A percentile compares a stretch with the other conserved stretches of the same genome.
Conservation (phyloP, 2,797 vertebrate species). For the Alca torda region DNA sequence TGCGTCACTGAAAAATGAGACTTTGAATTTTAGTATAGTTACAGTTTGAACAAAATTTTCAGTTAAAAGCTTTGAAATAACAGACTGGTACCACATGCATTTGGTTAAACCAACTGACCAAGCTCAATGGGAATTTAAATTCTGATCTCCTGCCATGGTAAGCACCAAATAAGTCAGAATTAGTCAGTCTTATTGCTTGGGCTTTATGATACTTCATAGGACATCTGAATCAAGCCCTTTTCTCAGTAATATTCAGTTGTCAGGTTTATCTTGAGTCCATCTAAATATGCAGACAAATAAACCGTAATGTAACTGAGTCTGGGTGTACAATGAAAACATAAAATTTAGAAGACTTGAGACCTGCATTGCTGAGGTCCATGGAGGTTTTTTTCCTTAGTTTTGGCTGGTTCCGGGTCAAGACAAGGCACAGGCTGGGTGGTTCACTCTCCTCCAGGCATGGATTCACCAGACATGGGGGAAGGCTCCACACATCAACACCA, state of each 20-base stretch:
- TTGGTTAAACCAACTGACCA: accelerated
- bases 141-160: neutral
- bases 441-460: neutral
- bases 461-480: neutral
- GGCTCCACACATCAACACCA: accelerated
- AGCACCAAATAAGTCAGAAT: neutral
- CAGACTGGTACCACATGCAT: accelerated
- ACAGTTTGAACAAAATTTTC: neutral
- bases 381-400: neutral
- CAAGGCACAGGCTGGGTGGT: neutral
- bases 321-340: neutral
- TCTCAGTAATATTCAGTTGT: neutral
- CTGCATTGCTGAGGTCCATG: accelerated
- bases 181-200: neutral
- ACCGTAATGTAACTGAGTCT: neutral
- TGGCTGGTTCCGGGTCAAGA: neutral
- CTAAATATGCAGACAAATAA: neutral
- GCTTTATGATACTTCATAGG: neutral
- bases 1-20: neutral
- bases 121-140: neutral
- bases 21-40: neutral
- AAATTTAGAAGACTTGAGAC: neutral
- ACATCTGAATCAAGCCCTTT: neutral
- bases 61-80: neutral
- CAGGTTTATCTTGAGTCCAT: neutral